Conservation (phyloP, 2,888 invertebrate species). For the Clusia tigrina region DNA sequence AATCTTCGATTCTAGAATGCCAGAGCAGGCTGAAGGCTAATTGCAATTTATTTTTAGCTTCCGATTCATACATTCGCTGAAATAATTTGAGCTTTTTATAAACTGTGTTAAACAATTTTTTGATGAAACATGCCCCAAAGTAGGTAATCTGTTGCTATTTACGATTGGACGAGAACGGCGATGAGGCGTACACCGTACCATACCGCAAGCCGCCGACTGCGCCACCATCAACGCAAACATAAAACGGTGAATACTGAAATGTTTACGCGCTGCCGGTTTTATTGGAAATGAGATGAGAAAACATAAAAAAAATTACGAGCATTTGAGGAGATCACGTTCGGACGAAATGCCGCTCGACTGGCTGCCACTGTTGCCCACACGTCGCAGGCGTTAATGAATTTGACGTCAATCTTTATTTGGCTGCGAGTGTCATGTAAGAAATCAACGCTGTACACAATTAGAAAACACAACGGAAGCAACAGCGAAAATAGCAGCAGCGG, state of each 20-base stretch:
- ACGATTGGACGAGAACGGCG: too few species aligned
- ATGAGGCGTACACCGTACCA: too few species aligned
- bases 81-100: too few species aligned
- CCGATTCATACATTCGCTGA: too few species aligned
- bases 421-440: constrained; percentile 38
- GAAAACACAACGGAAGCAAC: background rate
- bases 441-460: constrained; percentile 14
- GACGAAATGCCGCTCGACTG: background rate
- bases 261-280: background rate
- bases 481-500: background rate
- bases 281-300: constrained; percentile 1
- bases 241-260: background rate
- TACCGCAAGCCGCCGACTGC: too few species aligned
- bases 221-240: too few species aligned
- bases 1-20: too few species aligned
- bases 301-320: constrained; percentile 22
- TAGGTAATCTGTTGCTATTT: too few species aligned
- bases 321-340: background rate
- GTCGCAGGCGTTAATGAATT: constrained; percentile 43
- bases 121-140: too few species aligned
- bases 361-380: background rate
- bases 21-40: too few species aligned
- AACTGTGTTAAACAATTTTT: too few species aligned
- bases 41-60: too few species aligned
- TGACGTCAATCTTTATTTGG: constrained; percentile 54